phyloP scores from a whole-genome alignment of 2,113 vertebrate genomes.

The Lagenorhynchus albirostris region DNA sequence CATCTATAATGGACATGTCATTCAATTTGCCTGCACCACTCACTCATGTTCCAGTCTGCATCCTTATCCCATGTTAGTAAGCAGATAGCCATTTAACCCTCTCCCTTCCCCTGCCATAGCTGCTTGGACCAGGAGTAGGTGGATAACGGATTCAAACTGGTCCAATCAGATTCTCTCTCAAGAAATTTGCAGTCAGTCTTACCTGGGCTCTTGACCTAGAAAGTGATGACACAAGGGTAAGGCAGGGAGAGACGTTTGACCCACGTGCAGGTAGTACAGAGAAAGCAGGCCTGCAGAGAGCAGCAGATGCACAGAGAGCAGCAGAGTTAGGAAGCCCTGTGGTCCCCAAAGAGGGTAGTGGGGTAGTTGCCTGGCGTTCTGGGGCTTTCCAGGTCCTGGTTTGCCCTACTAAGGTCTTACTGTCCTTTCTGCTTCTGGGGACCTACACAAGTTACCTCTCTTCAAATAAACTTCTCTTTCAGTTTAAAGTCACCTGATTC shows the following conservation, averaged over 20 bases:
- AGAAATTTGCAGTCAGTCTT: slow-evolving; percentile 9
- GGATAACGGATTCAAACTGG: neutral
- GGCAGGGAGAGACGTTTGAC: neutral
- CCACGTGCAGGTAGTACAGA: neutral
- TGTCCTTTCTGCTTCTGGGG: neutral
- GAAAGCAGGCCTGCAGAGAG: neutral
- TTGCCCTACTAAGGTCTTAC: neutral
- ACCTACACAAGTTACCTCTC: neutral
- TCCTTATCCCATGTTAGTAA: neutral
- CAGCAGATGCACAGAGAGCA: neutral
- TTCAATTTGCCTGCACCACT: neutral
- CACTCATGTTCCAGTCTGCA: neutral
- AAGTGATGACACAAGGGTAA: neutral
- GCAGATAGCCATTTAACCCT: neutral
- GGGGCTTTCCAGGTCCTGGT: neutral
- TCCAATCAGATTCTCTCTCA: neutral
- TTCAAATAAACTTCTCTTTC: neutral
- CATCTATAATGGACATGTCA: neutral
- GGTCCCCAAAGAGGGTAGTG: neutral
- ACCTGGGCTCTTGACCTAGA: neutral
- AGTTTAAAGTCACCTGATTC: neutral
- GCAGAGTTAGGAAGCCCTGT: neutral
- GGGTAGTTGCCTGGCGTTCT: neutral
- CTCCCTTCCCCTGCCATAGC: neutral
- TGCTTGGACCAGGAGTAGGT: neutral